Percentiles rank a stretch among this genome's conserved stretches.
phyloP scores from a whole-genome alignment of 1,140 invertebrate species.

The Pachypeltis micranthus region DNA sequence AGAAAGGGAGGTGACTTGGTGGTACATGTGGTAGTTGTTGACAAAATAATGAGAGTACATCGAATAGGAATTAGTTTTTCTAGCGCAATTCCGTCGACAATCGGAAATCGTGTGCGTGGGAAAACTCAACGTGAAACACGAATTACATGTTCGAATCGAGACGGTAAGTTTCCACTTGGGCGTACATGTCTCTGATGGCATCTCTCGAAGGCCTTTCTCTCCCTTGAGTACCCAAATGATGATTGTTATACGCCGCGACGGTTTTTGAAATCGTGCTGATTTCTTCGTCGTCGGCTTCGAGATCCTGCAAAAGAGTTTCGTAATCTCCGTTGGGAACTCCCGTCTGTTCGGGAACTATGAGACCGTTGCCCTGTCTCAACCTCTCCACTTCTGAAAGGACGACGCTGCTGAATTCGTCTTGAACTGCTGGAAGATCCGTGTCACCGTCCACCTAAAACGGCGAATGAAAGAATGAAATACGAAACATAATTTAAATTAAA shows the following conservation, averaged over 20 bases:
- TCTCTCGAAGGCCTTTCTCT: constrained; percentile 27
- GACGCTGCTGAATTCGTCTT: constrained; percentile 57
- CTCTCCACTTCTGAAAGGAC: constrained; percentile 51
- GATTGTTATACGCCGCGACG: constrained; percentile 17
- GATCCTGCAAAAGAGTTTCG: constrained; percentile 24
- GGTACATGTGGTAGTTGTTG: too few relatives aligned
- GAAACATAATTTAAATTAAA: too few relatives aligned
- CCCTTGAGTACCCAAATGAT: not conserved
- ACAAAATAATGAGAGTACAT: too few relatives aligned
- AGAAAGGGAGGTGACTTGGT: too few relatives aligned
- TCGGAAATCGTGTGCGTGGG: too few relatives aligned
- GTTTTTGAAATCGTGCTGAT: constrained; percentile 21
- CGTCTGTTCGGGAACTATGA: constrained; percentile 22
- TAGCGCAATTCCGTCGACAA: too few relatives aligned
- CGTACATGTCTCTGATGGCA: constrained; percentile 32
- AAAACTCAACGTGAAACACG: too few relatives aligned
- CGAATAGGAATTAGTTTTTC: too few relatives aligned
- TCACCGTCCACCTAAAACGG: constrained; percentile 58
- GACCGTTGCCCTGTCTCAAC: constrained; percentile 34
- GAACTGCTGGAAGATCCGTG: constrained; percentile 58
- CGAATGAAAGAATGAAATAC: not conserved
- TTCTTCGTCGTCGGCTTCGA: constrained; percentile 20
- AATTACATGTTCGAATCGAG: constrained; percentile 27
- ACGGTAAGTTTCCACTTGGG: constrained; percentile 30
- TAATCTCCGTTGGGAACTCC: constrained; percentile 22